Evolutionary conservation across 2,113 vertebrate genomes (phyloP).

Genomic region (Antennarius striatus): DNA sequence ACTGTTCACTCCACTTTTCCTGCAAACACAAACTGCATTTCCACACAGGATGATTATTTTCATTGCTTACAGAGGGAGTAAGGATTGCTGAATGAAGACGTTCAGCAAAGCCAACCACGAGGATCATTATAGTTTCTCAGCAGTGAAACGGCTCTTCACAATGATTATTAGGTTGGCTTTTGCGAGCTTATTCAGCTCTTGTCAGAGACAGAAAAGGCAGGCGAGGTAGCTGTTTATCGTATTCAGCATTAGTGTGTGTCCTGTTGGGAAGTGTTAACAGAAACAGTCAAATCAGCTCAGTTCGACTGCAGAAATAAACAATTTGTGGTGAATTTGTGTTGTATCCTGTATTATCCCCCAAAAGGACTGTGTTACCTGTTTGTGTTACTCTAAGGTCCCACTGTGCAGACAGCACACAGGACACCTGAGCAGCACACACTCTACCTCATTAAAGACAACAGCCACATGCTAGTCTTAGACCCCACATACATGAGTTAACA

Average conservation of each 20-base stretch:
- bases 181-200: slow-evolving; percentile 50
- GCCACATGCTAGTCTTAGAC: too few species aligned
- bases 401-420: too few species aligned
- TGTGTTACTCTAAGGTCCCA: slow-evolving; percentile 50
- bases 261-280: slow-evolving; percentile 53
- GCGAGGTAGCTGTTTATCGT: slow-evolving; percentile 55
- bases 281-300: slow-evolving; percentile 63
- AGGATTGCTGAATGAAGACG: slow-evolving; percentile 38
- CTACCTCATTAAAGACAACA: too few species aligned
- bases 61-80: slow-evolving; percentile 36
- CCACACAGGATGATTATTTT: slow-evolving; percentile 13
- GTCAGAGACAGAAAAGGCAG: slow-evolving; percentile 48
- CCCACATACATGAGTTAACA: too few species aligned
- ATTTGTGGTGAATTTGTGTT: slow-evolving; percentile 46
- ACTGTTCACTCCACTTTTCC: slow-evolving; percentile 16
- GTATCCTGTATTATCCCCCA: slow-evolving; percentile 57
- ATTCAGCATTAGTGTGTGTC: slow-evolving; percentile 59
- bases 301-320: slow-evolving; percentile 53
- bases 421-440: too few species aligned
- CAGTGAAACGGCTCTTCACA: slow-evolving; percentile 51
- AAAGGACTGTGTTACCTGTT: slow-evolving; percentile 64
- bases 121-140: slow-evolving; percentile 55
- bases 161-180: slow-evolving; percentile 55
- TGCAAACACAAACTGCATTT: slow-evolving; percentile 44
- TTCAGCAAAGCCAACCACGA: slow-evolving; percentile 38